Percentiles rank a stretch among this genome's conserved stretches.
These are phyloP conservation scores for Zelleria hepariella DNA, from an alignment of 2,888 invertebrate genomes.

Conservation along the genomic window DNA sequence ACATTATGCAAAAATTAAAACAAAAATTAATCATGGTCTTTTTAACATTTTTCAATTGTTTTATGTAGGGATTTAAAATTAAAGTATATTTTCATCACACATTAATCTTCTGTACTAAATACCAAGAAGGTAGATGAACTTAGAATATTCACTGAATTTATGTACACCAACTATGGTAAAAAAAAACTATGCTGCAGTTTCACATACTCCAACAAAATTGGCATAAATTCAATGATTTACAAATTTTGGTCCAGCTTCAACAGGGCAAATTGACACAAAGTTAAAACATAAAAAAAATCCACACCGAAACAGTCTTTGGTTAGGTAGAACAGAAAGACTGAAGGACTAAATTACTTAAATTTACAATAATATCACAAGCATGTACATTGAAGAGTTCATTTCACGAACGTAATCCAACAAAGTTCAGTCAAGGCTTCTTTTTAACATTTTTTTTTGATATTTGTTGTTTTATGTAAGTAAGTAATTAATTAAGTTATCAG, in stretches of 20 bases:
- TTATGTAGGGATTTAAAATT: slow-evolving; percentile 9
- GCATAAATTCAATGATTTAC: background rate
- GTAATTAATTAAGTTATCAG: too few species aligned
- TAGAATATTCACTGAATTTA: slow-evolving; percentile 27
- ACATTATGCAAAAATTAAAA: slow-evolving; percentile 37
- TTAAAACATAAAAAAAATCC: slow-evolving; percentile 39
- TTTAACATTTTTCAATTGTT: slow-evolving; percentile 18
- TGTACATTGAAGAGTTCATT: slow-evolving; percentile 14
- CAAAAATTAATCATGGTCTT: slow-evolving; percentile 56
- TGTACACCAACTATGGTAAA: background rate
- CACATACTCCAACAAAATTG: background rate
- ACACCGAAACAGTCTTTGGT: slow-evolving; percentile 66
- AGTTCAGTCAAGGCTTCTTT: slow-evolving; percentile 12
- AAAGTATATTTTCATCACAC: slow-evolving; percentile 44
- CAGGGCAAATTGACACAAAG: slow-evolving; percentile 21
- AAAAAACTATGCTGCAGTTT: background rate
- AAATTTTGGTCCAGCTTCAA: slow-evolving; percentile 66
- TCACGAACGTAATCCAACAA: background rate
- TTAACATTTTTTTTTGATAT: background rate
- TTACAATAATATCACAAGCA: slow-evolving; percentile 67
- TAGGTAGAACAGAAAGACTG: slow-evolving; percentile 53
- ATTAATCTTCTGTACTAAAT: too few species aligned
- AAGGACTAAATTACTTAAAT: slow-evolving; percentile 35
- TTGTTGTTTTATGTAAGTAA: background rate
- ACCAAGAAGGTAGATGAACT: slow-evolving; percentile 35